Evolutionary conservation across 2,797 vertebrate species (phyloP), one percentile per base, ranked within the genome.

Genomic region (Poeciliopsis presidionis): DNA sequence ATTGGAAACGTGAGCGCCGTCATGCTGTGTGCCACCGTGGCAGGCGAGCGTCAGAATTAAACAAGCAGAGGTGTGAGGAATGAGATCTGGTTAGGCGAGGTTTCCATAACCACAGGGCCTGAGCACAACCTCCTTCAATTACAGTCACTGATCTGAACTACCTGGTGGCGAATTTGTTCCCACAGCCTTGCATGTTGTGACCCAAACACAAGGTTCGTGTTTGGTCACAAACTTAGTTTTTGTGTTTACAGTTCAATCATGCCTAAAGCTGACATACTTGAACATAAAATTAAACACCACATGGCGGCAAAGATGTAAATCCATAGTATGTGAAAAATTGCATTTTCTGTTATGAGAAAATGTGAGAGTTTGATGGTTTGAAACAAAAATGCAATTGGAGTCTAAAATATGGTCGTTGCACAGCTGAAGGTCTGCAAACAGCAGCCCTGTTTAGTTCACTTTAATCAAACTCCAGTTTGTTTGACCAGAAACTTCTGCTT

Each of bases 11-110:
- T 70, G 88, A 84, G 81, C 69, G 79, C 85, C 55, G 77, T 63
- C 92, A 73, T 69, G 88, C 90, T 92, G 88, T 90, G 88, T 9
- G 90, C 80, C 65, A 76, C 88, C 78, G 71, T 91, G 92, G 87
- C 94, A 91, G n/a, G 93, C 92, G 90, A 94, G 88, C 92, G 88
- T 92, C 87, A 87, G 92, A 94, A 95, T 94, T 91, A 95, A 93
- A 90, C 79, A 88, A 90, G 89, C 57, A 61, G 78, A 72, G 87
- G 89, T 93, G 93, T 91, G 88, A 92, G 90, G 84, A 88, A 80
- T 81, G 4, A 49, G 78, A 83, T 55, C 74, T 51, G 77, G 82
- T 84, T 79, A 77, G 72, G 51, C 43, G 84, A 75, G 83, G 77
- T 88, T 78, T 89, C 85, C 73, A 77, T 2, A 25, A 39, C 63